Conservation (phyloP, 2,113 vertebrate species). For the Mellivora capensis region DNA sequence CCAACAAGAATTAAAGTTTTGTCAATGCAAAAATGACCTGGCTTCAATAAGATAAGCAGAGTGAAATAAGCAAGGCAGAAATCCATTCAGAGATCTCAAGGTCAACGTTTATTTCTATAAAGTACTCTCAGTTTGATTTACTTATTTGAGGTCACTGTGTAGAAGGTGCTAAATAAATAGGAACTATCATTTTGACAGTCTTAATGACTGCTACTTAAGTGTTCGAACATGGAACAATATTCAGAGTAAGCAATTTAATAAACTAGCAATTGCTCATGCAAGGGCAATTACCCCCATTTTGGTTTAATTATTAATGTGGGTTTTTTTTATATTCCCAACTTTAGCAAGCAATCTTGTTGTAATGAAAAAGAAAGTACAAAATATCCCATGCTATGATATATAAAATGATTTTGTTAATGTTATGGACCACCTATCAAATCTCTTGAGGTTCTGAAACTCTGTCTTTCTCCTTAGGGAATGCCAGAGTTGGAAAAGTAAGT, state of each 20-base stretch:
- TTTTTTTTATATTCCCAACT: constrained; percentile 47
- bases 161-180: constrained; percentile 41
- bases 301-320: constrained; percentile 62
- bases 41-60: background rate
- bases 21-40: background rate
- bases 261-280: constrained; percentile 60
- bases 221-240: constrained; percentile 35
- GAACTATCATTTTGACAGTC: background rate
- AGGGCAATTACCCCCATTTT: constrained; percentile 66
- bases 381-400: background rate
- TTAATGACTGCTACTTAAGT: constrained; percentile 25
- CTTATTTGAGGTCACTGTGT: background rate
- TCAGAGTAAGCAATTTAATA: constrained; percentile 59
- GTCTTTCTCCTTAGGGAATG: background rate
- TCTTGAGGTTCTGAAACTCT: background rate
- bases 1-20: background rate
- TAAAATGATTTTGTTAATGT: constrained; percentile 30
- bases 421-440: background rate
- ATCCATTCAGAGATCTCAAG: background rate
- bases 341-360: constrained; percentile 38
- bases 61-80: background rate
- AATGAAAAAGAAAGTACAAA: constrained; percentile 48
- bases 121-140: background rate
- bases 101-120: background rate
- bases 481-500: background rate